Conservation (phyloP, 1,140 invertebrate genomes). For the Tetraneura akinire region DNA sequence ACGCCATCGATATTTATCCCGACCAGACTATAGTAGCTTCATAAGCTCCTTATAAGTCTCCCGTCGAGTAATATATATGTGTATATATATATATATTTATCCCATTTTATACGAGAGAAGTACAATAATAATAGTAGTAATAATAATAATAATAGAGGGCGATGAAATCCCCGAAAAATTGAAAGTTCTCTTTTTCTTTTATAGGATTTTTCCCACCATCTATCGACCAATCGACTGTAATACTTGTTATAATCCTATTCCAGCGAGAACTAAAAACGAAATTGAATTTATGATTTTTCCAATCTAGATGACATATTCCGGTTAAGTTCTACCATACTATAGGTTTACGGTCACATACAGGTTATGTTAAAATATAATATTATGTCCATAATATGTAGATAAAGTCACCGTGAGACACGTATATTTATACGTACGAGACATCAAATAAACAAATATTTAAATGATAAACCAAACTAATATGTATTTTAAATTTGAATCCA, state of each 20-base stretch:
- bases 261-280: constrained; percentile 39
- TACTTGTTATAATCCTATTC: constrained; percentile 46
- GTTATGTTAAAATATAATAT: too few relatives aligned
- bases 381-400: too few relatives aligned
- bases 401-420: too few relatives aligned
- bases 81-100: constrained; percentile 26
- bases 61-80: constrained; percentile 22
- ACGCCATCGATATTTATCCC: constrained; percentile 30
- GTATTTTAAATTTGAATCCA: too few relatives aligned
- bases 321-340: not conserved
- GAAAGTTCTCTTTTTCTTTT: constrained; percentile 29
- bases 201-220: constrained; percentile 22
- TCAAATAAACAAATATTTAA: too few relatives aligned
- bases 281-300: constrained; percentile 44
- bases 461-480: too few relatives aligned
- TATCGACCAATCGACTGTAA: constrained; percentile 32
- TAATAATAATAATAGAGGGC: constrained; percentile 42
- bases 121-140: constrained; percentile 25
- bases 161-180: constrained; percentile 48
- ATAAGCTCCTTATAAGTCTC: constrained; percentile 49
- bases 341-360: not conserved
- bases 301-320: constrained; percentile 11
- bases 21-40: constrained; percentile 8
- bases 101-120: constrained; percentile 8
- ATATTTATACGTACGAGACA: too few relatives aligned